Evolutionary conservation across 2,113 vertebrate genomes (phyloP).

Genomic region (Formicarius rufipectus): DNA sequence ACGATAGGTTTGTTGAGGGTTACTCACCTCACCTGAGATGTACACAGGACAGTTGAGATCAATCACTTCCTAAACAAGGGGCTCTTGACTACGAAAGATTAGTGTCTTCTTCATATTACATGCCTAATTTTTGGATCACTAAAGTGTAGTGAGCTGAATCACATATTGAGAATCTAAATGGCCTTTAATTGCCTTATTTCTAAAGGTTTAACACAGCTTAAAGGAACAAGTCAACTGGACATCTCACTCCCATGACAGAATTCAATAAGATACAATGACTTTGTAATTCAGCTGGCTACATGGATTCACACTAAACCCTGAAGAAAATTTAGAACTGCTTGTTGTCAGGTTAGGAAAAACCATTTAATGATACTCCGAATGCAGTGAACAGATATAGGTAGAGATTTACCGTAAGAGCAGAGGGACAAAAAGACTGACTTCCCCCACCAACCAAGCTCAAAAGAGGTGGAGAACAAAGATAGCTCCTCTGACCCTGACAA

Average conservation of each 20-base stretch:
- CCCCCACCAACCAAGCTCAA: not conserved
- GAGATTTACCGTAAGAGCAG: not conserved
- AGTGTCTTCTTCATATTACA: not conserved
- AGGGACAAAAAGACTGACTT: not conserved
- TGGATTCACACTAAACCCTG: not conserved
- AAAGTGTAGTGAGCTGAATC: not conserved
- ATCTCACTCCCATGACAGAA: not conserved
- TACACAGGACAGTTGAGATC: not conserved
- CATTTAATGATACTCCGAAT: not conserved
- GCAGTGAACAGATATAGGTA: accelerated
- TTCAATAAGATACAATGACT: not conserved
- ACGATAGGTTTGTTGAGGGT: not conserved
- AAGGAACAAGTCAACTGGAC: not conserved
- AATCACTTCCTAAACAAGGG: not conserved
- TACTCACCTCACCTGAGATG: not conserved
- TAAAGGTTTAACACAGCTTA: not conserved
- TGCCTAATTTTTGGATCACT: not conserved
- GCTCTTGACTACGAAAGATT: not conserved
- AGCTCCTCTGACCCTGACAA: not conserved
- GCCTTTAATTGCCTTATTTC: not conserved
- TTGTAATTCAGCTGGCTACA: not conserved
- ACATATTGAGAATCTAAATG: not conserved
- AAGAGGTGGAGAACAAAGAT: not conserved
- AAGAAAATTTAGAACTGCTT: not conserved
- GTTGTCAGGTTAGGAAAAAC: not conserved